Base-by-base conservation (phyloP, 1,140 invertebrate species). In the Drosophila pachea region DNA sequence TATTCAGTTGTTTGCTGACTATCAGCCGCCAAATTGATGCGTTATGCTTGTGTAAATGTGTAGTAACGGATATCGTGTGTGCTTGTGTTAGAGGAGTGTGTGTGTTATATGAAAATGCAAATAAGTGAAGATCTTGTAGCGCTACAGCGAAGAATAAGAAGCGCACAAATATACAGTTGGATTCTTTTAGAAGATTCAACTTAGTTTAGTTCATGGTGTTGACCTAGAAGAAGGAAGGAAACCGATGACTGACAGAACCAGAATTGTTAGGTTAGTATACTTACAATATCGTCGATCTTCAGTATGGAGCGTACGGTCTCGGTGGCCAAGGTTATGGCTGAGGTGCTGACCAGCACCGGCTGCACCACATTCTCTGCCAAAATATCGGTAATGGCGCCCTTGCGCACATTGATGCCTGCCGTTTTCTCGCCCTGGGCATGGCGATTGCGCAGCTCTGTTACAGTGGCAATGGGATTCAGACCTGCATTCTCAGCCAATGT, bases 401-500 rank as follows among this genome's bases (percentile, higher is more conserved):
- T 98, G 54, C 98, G 93, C 48, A 99, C 98, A 91, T 99, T 99
- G 53, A 99, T 99, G 61, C 99, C 99, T 47, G 96, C 94, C 53
- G 93, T 94, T 49, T 91, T 92, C 88, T 96, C 93, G 31, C 95
- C 95, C 65, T 94, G 91, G 0, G 97, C 97, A 91, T 99, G 98
- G 84, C 95, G 93, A 88, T 97, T 99, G 59, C 98, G 93, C 55
- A 99, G 91, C 90, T 99, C 98, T 0, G 98, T 99, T 0, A 99
- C 98, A 0, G 98, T 99, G 50, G 95, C 92, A 88, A 99, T 99
- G 0, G 99, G 95, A 91, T 98, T 99, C 2, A 99, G 91, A n/a
- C 99, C 98, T 29, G 98, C 98, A 90, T 99, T 99, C 91, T 99
- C 99, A n/a, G 99, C 97, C 55, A 99, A 91, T 4, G 99, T 99